Conservation (phyloP, 2,888 invertebrate genomes). For the Eurois occulta region DNA sequence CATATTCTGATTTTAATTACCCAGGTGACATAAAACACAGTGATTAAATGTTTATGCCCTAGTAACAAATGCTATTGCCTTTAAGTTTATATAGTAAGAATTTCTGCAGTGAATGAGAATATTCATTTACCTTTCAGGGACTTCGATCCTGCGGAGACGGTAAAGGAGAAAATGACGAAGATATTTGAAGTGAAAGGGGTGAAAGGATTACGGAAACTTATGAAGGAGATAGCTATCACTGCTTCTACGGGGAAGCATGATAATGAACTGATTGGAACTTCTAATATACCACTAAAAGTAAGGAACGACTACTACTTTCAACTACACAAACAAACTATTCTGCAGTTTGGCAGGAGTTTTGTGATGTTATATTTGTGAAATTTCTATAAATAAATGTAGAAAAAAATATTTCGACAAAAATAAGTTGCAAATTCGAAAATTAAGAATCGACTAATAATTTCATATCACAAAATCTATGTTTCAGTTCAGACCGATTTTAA, state of each 20-base stretch:
- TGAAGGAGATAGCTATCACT: slow-evolving; percentile 97
- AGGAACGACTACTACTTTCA: slow-evolving; percentile 61
- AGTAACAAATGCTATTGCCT: slow-evolving; percentile 58
- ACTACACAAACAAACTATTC: too few relatives aligned
- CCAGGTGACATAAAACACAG: slow-evolving; percentile 61
- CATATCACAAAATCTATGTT: not conserved
- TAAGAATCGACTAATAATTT: not conserved
- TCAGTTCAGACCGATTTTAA: not conserved
- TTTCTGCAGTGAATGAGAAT: slow-evolving; percentile 5
- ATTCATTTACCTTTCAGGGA: slow-evolving; percentile 90
- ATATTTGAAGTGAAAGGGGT: slow-evolving; percentile 96
- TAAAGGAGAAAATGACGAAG: slow-evolving; percentile 96
- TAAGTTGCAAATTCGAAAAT: not conserved
- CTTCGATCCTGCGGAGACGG: slow-evolving; percentile 97
- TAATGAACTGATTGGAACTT: slow-evolving; percentile 98
- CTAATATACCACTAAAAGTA: slow-evolving; percentile 96
- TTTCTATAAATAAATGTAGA: too few relatives aligned
- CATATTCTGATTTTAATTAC: slow-evolving; percentile 51
- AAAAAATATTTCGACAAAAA: slow-evolving; percentile 4
- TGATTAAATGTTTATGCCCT: slow-evolving; percentile 59
- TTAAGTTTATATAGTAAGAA: slow-evolving; percentile 23
- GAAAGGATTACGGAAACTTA: slow-evolving; percentile 94
- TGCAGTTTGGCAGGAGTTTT: too few relatives aligned
- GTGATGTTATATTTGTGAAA: too few relatives aligned
- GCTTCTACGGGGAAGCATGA: slow-evolving; percentile 98